These are phyloP conservation scores for Megalopta genalis DNA, from an alignment of 1,140 invertebrate species.

Conservation along the genomic window DNA sequence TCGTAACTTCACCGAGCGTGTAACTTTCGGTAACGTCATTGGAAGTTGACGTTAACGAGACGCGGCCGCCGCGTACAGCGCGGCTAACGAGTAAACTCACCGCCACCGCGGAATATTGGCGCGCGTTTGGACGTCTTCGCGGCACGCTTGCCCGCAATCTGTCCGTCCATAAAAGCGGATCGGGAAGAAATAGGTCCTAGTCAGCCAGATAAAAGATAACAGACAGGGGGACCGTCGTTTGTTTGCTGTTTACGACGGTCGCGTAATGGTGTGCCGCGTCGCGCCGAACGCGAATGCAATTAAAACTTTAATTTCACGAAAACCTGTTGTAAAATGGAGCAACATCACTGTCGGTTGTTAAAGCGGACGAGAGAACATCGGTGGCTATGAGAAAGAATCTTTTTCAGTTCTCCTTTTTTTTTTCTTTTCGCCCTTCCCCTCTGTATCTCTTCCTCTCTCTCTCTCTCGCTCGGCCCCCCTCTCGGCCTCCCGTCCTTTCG, in stretches of 20 bases:
- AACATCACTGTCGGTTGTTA: not conserved
- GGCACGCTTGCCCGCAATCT: not conserved
- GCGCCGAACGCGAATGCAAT: slow-evolving; percentile 17
- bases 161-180: not conserved
- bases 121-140: not conserved
- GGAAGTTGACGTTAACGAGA: slow-evolving; percentile 13
- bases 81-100: not conserved
- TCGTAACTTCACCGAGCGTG: not conserved
- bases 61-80: not conserved
- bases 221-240: not conserved
- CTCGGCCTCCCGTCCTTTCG: too few relatives aligned
- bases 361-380: not conserved
- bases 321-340: not conserved
- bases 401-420: not conserved
- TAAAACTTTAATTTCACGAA: slow-evolving; percentile 13
- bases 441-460: too few relatives aligned
- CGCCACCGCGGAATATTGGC: not conserved
- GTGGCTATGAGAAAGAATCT: not conserved
- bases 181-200: not conserved
- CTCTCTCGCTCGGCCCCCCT: too few relatives aligned
- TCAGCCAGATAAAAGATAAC: not conserved
- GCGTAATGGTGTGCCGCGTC: slow-evolving; percentile 1
- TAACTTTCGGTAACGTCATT: slow-evolving; percentile 35
- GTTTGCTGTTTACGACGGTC: slow-evolving; percentile 9
- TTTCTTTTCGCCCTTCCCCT: too few relatives aligned